Conservation (phyloP, 2,888 invertebrate species). For the Spodoptera exigua region DNA sequence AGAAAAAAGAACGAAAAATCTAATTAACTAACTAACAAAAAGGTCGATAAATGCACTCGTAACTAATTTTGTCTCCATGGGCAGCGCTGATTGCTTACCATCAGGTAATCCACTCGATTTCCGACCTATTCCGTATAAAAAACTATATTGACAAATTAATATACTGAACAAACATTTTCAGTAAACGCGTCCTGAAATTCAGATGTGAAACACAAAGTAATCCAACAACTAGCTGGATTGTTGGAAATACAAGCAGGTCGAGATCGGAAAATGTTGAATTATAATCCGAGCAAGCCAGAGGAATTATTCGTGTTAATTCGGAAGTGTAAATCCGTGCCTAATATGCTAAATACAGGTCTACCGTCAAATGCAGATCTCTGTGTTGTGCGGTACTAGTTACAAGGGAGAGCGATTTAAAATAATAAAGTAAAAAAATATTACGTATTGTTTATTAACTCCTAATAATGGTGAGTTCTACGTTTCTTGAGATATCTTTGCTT, state of each 20-base stretch:
- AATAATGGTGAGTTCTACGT: too few species aligned
- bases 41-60: too few species aligned
- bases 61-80: too few species aligned
- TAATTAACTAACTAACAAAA: too few species aligned
- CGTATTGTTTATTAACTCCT: too few species aligned
- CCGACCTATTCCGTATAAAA: too few species aligned
- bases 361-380: conserved; percentile 78
- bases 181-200: neutral
- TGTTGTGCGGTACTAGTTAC: conserved; percentile 53
- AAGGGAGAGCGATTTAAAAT: conserved; percentile 8
- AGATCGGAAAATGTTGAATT: conserved; percentile 45
- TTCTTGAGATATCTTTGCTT: too few species aligned
- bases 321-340: conserved; percentile 75
- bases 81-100: too few species aligned
- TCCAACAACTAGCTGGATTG: conserved; percentile 15
- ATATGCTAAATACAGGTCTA: conserved; percentile 81
- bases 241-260: conserved; percentile 9
- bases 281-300: conserved; percentile 59
- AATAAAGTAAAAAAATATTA: neutral
- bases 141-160: too few species aligned
- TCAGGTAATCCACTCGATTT: too few species aligned
- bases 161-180: too few species aligned
- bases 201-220: neutral
- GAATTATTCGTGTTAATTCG: conserved; percentile 72
- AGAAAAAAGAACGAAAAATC: too few species aligned